A percentile compares a stretch with the other conserved stretches of the same genome.
Conservation (phyloP, 1,140 invertebrate species). For the Diorhabda carinulata region DNA sequence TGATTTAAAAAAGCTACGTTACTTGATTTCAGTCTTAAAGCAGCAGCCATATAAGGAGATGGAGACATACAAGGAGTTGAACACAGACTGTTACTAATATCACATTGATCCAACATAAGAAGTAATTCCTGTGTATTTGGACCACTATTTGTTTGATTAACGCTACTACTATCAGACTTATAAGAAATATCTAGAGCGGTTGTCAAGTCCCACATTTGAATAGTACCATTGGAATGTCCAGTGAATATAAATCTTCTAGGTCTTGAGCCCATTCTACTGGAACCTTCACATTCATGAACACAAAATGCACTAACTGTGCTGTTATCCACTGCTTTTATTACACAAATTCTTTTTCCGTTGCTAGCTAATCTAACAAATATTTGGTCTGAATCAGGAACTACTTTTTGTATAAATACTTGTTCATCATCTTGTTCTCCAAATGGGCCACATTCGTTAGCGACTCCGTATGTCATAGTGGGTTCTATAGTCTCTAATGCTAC, state of each 20-base stretch:
- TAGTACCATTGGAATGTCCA: slow-evolving; percentile 89
- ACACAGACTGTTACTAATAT: slow-evolving; percentile 78
- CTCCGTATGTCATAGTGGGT: slow-evolving; percentile 58
- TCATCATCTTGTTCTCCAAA: slow-evolving; percentile 97
- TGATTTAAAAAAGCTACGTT: slow-evolving; percentile 72
- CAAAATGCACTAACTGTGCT: slow-evolving; percentile 94
- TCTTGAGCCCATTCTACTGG: slow-evolving; percentile 84
- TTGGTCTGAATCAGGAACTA: slow-evolving; percentile 93
- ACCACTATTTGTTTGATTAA: slow-evolving; percentile 65
- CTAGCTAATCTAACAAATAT: slow-evolving; percentile 91
- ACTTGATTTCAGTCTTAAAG: slow-evolving; percentile 66
- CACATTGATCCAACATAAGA: slow-evolving; percentile 87
- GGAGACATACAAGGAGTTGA: slow-evolving; percentile 84
- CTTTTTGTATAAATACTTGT: slow-evolving; percentile 96
- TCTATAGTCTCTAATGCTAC: slow-evolving; percentile 84
- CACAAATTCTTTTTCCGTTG: slow-evolving; percentile 93
- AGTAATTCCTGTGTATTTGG: slow-evolving; percentile 87
- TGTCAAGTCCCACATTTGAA: slow-evolving; percentile 98
- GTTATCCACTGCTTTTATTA: slow-evolving; percentile 90
- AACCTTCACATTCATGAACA: slow-evolving; percentile 95
- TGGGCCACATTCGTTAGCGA: slow-evolving; percentile 81
- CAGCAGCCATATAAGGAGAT: slow-evolving; percentile 62
- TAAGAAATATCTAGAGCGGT: slow-evolving; percentile 83
- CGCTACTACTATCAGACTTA: slow-evolving; percentile 56
- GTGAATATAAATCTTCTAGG: slow-evolving; percentile 90